Evolutionary conservation across 2,113 vertebrate species (phyloP).

Genomic region (Melanostigma gelatinosum): DNA sequence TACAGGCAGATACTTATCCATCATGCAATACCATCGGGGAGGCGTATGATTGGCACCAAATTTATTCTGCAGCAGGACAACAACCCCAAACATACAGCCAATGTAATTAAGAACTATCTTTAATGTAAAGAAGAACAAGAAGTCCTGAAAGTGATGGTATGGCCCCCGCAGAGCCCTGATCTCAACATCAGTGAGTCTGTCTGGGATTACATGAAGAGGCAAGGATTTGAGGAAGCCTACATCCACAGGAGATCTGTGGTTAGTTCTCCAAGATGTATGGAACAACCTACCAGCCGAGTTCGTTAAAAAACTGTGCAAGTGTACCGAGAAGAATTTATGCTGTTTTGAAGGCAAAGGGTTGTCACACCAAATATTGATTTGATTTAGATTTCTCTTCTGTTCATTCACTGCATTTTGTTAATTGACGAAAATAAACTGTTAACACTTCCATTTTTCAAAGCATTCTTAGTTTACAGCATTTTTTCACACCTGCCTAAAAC

Average conservation of each 20-base stretch:
- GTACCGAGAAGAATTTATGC: background rate
- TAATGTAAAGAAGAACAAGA: background rate
- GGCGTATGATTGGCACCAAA: no score
- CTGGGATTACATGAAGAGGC: background rate
- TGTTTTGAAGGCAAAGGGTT: background rate
- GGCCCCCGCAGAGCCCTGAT: no score
- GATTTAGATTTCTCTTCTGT: background rate
- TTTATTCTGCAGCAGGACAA: no score
- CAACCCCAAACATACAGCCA: background rate
- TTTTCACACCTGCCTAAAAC: no score
- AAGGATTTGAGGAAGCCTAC: no score
- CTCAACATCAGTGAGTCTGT: background rate
- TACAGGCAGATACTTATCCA: no score
- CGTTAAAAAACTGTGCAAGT: background rate
- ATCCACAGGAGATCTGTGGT: no score
- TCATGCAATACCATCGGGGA: no score
- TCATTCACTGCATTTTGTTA: background rate
- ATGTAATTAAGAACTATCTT: background rate
- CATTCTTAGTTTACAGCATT: no score
- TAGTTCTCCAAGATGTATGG: no score
- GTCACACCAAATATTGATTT: background rate
- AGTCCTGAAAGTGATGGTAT: background rate
- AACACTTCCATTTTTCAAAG: no score
- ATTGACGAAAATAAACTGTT: background rate
- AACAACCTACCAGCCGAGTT: no score